Percentiles rank a stretch among this genome's conserved stretches.
Conservation (phyloP, 2,888 invertebrate species). For the Coecobrya sp. region DNA sequence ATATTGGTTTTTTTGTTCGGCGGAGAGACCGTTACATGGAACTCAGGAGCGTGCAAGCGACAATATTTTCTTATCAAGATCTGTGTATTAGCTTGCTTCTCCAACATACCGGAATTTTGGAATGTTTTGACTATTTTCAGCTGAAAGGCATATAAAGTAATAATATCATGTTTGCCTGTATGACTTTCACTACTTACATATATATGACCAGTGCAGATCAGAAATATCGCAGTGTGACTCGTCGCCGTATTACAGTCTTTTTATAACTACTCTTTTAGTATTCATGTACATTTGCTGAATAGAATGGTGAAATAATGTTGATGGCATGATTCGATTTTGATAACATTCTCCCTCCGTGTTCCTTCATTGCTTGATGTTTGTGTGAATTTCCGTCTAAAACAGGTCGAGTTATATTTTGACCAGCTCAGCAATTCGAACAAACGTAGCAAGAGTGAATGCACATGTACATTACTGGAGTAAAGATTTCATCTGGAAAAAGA, state of each 20-base stretch:
- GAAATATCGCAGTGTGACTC: background rate
- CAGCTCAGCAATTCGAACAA: background rate
- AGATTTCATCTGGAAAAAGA: slow-evolving; percentile 33
- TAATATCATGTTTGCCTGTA: background rate
- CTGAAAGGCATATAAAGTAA: slow-evolving; percentile 27
- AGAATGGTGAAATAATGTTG: slow-evolving; percentile 67
- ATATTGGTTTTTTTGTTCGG: slow-evolving; percentile 28
- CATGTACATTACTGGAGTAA: background rate
- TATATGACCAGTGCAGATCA: background rate
- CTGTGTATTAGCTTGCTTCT: slow-evolving; percentile 1
- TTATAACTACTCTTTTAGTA: slow-evolving; percentile 48
- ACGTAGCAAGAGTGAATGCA: background rate
- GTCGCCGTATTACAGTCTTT: background rate
- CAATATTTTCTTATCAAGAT: slow-evolving; percentile 80
- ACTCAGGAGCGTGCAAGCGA: slow-evolving; percentile 31
- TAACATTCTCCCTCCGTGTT: slow-evolving; percentile 27
- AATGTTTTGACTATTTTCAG: slow-evolving; percentile 59
- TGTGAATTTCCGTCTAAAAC: background rate
- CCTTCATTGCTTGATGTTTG: background rate
- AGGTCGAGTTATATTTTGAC: background rate
- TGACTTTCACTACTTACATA: background rate
- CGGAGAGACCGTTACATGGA: slow-evolving; percentile 9
- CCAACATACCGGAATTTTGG: slow-evolving; percentile 46
- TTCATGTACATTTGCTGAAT: slow-evolving; percentile 39
- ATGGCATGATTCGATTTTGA: slow-evolving; percentile 77